Conservation (phyloP, 2,888 invertebrate genomes). For the Ariolimax columbianus region DNA sequence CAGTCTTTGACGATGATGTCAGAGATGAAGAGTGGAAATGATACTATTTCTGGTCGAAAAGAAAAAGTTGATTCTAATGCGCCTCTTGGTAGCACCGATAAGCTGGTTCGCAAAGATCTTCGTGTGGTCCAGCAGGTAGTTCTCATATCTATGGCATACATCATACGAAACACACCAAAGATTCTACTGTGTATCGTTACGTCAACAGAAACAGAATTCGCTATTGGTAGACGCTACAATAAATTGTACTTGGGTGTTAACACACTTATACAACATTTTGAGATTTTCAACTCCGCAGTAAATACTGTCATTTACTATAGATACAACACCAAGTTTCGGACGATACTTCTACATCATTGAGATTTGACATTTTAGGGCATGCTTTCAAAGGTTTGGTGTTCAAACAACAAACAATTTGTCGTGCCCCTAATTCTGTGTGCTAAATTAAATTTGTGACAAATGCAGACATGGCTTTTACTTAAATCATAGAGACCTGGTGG, state of each 20-base stretch:
- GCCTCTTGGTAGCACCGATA: no score
- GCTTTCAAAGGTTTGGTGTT: no score
- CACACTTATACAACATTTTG: background rate
- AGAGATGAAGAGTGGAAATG: no score
- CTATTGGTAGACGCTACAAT: background rate
- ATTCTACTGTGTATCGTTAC: background rate
- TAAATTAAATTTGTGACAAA: no score
- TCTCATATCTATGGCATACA: conserved; percentile 17
- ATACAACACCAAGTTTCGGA: conserved; percentile 28
- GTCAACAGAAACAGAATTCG: background rate
- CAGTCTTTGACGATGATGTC: background rate
- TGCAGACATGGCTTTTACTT: no score
- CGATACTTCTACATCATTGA: no score
- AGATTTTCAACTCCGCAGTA: background rate
- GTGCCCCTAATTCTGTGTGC: no score
- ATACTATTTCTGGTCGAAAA: no score
- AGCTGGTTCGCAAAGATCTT: conserved; percentile 10
- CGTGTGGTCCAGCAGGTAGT: conserved; percentile 21
- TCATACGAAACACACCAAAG: conserved; percentile 27
- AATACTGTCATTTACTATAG: conserved; percentile 23
- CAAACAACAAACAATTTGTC: no score
- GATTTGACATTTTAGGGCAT: no score
- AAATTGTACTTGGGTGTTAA: conserved; percentile 10
- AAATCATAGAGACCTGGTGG: no score
- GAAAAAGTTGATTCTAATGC: no score